These are phyloP conservation scores for Leptosomus discolor DNA, from an alignment of 2,113 vertebrate genomes.

Conservation along the genomic window DNA sequence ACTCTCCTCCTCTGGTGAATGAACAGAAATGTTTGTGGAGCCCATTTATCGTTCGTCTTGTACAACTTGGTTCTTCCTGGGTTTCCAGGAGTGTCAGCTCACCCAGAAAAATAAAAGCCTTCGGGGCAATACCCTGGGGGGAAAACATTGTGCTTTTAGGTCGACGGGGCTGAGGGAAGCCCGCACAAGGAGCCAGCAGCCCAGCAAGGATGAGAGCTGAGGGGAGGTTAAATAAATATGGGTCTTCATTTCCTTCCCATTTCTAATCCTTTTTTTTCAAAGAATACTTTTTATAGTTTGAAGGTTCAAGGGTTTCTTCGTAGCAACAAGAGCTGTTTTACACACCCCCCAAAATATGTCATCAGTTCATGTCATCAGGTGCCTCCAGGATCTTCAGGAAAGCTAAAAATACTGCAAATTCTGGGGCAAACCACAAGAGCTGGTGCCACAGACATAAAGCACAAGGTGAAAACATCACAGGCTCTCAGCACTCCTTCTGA, in stretches of 20 bases:
- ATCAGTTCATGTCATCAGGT: rapidly evolving
- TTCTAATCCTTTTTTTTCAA: background rate
- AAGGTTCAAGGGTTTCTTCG: background rate
- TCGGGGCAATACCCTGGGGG: background rate
- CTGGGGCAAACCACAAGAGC: background rate
- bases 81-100: background rate
- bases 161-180: background rate
- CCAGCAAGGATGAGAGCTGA: rapidly evolving
- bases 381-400: background rate
- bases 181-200: background rate
- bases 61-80: background rate
- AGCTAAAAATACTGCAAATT: background rate
- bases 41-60: background rate
- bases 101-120: background rate
- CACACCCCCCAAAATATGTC: background rate
- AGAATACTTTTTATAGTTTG: background rate
- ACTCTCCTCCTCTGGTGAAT: background rate
- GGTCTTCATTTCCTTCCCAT: background rate
- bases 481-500: background rate
- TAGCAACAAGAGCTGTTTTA: background rate
- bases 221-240: background rate
- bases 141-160: background rate
- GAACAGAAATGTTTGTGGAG: background rate
- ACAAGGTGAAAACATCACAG: background rate
- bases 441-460: background rate